Evolutionary conservation across 2,113 vertebrate species (phyloP).

Genomic region (Poicephalus meyeri): DNA sequence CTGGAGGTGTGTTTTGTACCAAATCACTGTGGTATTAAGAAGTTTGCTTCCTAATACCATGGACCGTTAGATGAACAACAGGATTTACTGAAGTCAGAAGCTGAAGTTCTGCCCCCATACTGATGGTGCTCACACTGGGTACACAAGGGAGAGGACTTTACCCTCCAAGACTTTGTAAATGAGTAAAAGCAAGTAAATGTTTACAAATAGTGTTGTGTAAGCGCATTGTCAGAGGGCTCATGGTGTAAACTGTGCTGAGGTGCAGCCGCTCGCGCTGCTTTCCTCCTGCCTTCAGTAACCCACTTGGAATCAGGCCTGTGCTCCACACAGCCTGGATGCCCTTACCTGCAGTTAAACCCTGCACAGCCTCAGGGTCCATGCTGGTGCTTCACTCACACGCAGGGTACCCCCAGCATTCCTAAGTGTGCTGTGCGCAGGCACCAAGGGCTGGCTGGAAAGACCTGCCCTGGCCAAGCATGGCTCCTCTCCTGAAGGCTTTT

Average conservation of each 20-base stretch:
- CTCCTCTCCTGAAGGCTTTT: background rate
- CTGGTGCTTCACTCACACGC: background rate
- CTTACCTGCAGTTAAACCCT: rapidly evolving
- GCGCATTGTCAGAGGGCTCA: background rate
- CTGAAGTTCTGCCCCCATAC: rapidly evolving
- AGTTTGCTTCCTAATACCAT: rapidly evolving
- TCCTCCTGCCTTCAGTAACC: background rate
- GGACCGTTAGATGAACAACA: background rate
- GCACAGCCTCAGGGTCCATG: rapidly evolving
- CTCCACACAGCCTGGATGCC: background rate
- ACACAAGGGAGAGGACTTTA: slow-evolving; percentile 42
- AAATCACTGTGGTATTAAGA: rapidly evolving
- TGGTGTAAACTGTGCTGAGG: background rate
- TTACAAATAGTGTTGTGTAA: slow-evolving; percentile 63
- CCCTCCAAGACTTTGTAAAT: slow-evolving; percentile 49
- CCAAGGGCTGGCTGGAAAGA: rapidly evolving
- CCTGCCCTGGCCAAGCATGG: background rate
- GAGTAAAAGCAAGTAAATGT: slow-evolving; percentile 66
- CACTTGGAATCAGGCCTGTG: background rate
- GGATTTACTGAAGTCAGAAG: background rate
- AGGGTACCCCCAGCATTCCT: background rate
- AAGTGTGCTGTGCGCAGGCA: rapidly evolving
- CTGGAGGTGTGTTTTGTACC: rapidly evolving
- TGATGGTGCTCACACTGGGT: background rate
- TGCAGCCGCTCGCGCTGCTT: background rate